phyloP scores from a whole-genome alignment of 2,113 vertebrate genomes.

The Vulpes ferrilata region DNA sequence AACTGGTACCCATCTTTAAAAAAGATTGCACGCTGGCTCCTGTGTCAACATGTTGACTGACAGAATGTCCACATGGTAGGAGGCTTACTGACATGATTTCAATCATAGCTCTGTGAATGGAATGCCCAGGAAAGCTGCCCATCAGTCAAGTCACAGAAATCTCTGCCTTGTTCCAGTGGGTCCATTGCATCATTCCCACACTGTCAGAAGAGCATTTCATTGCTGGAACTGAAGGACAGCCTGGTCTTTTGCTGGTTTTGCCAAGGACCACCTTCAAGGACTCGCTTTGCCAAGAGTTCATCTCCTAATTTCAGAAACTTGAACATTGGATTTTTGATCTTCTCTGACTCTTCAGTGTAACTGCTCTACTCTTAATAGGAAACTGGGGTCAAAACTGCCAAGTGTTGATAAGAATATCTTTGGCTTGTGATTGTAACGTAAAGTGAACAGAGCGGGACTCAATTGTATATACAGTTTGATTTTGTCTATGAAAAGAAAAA shows the following conservation, averaged over 20 bases:
- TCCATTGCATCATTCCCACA: conserved; percentile 3
- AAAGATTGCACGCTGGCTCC: not conserved
- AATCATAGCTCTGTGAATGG: conserved; percentile 54
- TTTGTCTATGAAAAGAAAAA: conserved; percentile 47
- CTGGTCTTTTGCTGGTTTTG: not conserved
- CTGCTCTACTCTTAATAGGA: not conserved
- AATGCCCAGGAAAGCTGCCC: conserved; percentile 12
- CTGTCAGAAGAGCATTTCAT: not conserved
- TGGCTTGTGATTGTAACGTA: not conserved
- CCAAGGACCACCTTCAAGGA: conserved; percentile 10
- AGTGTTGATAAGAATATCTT: conserved; percentile 28
- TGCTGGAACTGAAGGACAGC: not conserved
- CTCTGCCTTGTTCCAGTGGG: conserved; percentile 4
- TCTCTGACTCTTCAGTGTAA: too few relatives aligned
- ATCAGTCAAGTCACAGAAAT: conserved; percentile 49
- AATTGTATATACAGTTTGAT: not conserved
- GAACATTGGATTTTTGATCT: not conserved
- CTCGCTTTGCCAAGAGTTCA: not conserved
- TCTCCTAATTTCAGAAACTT: not conserved
- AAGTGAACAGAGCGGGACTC: not conserved
- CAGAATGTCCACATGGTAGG: conserved; percentile 4
- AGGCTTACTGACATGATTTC: conserved; percentile 38
- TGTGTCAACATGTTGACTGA: conserved; percentile 66
- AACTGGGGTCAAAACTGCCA: not conserved
- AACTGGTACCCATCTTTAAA: conserved; percentile 27